A percentile compares a stretch with the other conserved stretches of the same genome.
Evolutionary conservation across 2,113 vertebrate genomes (phyloP).

Genomic region (Stigmatopora argus): DNA sequence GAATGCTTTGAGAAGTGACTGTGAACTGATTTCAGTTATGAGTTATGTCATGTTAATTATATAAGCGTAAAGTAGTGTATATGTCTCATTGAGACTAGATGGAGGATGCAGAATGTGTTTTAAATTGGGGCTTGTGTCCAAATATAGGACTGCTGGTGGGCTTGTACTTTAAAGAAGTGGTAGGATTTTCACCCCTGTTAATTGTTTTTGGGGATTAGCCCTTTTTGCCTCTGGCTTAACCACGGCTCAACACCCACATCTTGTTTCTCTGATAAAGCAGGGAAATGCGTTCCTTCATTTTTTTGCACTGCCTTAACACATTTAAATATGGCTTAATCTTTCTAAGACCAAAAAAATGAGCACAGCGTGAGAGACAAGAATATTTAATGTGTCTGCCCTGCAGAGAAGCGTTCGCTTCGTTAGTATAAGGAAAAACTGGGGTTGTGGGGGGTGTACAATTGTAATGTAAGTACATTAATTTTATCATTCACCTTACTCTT

Average conservation of each 20-base stretch:
- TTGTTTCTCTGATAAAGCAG: conserved; percentile 15
- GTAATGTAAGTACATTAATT: not conserved
- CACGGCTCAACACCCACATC: conserved; percentile 27
- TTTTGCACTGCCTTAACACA: not conserved
- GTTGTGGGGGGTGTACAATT: not conserved
- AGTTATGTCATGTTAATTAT: not conserved
- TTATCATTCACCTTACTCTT: conserved; percentile 13
- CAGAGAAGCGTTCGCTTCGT: not conserved
- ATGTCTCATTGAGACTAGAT: not conserved
- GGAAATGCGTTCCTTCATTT: conserved; percentile 5
- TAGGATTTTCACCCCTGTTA: conserved; percentile 21
- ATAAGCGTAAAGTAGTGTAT: not conserved
- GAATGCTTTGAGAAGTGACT: not conserved
- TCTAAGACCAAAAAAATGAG: not conserved
- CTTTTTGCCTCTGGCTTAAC: conserved; percentile 24
- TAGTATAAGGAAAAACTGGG: not conserved
- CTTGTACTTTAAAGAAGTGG: conserved; percentile 20
- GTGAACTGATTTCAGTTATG: not conserved
- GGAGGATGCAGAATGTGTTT: not conserved
- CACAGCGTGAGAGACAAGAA: not conserved
- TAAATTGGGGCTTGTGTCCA: not conserved
- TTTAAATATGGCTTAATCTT: conserved; percentile 18
- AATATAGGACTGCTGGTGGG: conserved; percentile 9
- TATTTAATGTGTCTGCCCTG: conserved; percentile 1
- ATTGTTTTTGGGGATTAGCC: conserved; percentile 44